Conservation (phyloP, 2,797 vertebrate species). For the Muscicapa striata region DNA sequence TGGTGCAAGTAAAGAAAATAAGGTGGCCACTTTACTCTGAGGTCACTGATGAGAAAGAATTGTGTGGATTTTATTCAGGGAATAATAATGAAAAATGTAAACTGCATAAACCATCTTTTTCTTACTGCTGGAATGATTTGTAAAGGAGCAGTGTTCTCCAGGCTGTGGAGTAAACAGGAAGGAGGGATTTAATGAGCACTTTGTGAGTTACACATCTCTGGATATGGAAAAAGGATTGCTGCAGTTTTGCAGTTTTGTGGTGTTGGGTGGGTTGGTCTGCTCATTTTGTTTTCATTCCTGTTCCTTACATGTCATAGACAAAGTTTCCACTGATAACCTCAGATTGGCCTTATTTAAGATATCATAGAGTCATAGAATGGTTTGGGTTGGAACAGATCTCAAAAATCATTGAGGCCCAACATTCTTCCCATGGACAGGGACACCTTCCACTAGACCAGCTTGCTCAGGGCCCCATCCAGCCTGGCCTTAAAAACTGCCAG, state of each 20-base stretch:
- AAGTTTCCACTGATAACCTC: not conserved
- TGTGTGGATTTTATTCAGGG: not conserved
- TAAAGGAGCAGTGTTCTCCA: not conserved
- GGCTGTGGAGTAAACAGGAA: not conserved
- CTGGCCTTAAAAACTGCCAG: not conserved
- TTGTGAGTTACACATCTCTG: not conserved
- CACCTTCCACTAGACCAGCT: not conserved
- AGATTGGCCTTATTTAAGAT: not conserved
- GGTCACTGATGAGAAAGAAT: not conserved
- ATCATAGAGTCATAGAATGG: not conserved
- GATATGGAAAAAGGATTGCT: not conserved
- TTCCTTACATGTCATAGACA: not conserved
- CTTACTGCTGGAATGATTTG: not conserved
- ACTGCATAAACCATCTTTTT: not conserved
- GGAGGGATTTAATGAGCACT: not conserved
- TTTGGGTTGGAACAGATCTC: not conserved
- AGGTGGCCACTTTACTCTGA: not conserved
- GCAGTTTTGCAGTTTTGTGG: not conserved
- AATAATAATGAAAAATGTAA: not conserved
- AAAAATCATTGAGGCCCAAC: rapidly evolving
- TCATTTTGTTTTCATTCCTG: not conserved
- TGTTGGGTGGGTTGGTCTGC: not conserved
- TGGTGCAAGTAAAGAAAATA: not conserved
- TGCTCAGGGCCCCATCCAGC: not conserved
- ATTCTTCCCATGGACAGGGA: no score